Conservation (phyloP, 2,113 vertebrate genomes). For the Channa argus region DNA sequence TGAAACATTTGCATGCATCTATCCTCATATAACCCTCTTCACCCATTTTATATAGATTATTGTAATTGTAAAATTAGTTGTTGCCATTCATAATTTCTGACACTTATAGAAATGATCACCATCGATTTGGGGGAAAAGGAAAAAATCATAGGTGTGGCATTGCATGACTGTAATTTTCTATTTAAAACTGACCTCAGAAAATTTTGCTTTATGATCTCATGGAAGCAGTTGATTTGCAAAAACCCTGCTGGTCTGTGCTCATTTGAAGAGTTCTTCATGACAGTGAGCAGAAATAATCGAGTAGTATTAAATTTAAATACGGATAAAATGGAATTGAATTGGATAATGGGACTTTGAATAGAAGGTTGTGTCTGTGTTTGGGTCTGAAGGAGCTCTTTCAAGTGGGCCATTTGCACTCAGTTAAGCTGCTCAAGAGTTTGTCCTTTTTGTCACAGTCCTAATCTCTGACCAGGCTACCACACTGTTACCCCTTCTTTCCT, state of each 20-base stretch:
- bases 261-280: background rate
- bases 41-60: constrained; percentile 35
- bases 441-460: constrained; percentile 47
- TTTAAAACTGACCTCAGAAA: no score
- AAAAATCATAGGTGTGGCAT: no score
- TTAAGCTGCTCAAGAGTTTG: constrained; percentile 45
- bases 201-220: no score
- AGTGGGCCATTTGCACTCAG: constrained; percentile 25
- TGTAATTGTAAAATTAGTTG: constrained; percentile 22
- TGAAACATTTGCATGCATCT: constrained; percentile 58
- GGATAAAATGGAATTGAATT: constrained; percentile 27
- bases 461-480: constrained; percentile 32
- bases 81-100: background rate
- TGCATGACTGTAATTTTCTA: no score
- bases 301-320: constrained; percentile 16
- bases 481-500: constrained; percentile 35
- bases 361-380: constrained; percentile 44
- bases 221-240: background rate
- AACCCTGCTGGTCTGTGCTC: background rate
- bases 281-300: background rate
- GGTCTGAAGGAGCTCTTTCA: constrained; percentile 56
- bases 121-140: no score
- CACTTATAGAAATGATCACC: background rate
- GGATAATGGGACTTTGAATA: constrained; percentile 34
- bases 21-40: constrained; percentile 50